Base-by-base conservation (phyloP, 1,140 invertebrate genomes). In the Cecropterus lyciades region DNA sequence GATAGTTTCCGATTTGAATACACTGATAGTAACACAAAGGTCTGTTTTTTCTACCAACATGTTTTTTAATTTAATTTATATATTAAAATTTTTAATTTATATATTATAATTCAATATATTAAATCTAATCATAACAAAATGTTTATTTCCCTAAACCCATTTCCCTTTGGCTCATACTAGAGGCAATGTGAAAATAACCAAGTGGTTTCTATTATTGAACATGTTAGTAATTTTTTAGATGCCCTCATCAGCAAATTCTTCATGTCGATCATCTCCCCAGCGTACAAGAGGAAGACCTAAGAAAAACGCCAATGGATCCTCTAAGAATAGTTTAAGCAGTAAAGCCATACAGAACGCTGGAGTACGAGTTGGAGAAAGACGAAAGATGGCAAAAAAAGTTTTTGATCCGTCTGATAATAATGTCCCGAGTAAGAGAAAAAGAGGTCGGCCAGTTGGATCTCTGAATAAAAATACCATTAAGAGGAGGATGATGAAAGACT, bases 341-440 rank as follows among this genome's bases (percentile, higher is more conserved):
- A 91, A 79, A 33, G 82, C 77, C 1, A 83, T 75, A 45, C 79
- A 85, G 48, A 89, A 83, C 67, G 74, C 83, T 6, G 87, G 75
- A 20, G 85, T 92, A 0, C 77, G 89, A 56, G 91, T 93, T 13
- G 90, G 91, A 27, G 90, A 92, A 70, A 79, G 89, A 72, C 81
- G 90, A 17, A 93, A 93, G 76, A 92, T 92, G 89, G 95, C 95
- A 6, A 96, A 95, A 76, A 96, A 96, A 89, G 95, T 96, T 0
- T 96, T 96, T 80, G 96, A 96, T 85, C 96, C 96, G n/a, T 96
- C 95, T 2, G 96, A 96, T 70, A 95, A 95, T 70, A 94, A 95
- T 89, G 83, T 96, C 5, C 95, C 95, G 92, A 94, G 81, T 79
- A 93, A 80, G 94, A 78, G 83, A 74, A 94, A 80, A 94, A 87